phyloP scores from a whole-genome alignment of 2,888 invertebrate species.

The Apamea sordens region DNA sequence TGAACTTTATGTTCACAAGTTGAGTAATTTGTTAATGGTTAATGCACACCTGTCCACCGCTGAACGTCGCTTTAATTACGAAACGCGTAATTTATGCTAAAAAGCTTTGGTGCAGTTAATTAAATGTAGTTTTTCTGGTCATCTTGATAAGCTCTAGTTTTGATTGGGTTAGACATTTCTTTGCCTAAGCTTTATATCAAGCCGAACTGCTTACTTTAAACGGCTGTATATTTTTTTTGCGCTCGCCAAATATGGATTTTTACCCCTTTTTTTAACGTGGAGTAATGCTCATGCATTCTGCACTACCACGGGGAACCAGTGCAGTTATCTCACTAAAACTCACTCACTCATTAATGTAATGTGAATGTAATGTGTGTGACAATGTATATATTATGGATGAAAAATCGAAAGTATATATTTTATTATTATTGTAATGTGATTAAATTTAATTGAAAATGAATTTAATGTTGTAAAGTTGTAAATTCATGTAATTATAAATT shows the following conservation, averaged over 20 bases:
- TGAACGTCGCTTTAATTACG: slow-evolving; percentile 46
- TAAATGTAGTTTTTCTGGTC: neutral
- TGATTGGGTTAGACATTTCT: neutral
- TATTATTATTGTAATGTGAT: too few species aligned
- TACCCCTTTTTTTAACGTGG: too few species aligned
- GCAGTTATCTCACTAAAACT: too few species aligned
- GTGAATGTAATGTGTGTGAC: too few species aligned
- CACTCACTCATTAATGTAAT: too few species aligned
- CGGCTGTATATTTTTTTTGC: neutral
- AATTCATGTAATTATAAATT: too few species aligned
- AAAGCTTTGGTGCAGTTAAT: slow-evolving; percentile 24
- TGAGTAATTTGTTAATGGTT: slow-evolving; percentile 58
- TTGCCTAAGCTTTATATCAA: neutral
- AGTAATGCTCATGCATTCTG: too few species aligned
- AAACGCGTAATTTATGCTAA: slow-evolving; percentile 43
- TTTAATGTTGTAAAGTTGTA: too few species aligned
- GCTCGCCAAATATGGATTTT: neutral
- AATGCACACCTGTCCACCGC: slow-evolving; percentile 53
- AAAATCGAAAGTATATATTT: too few species aligned
- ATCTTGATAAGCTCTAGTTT: slow-evolving; percentile 31
- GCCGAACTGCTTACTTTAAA: neutral
- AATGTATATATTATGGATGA: too few species aligned
- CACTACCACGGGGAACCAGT: too few species aligned
- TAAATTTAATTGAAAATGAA: too few species aligned
- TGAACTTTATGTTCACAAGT: slow-evolving; percentile 62